Percentiles rank a stretch among this genome's conserved stretches.
These are phyloP conservation scores for Iphiclides podalirius DNA, from an alignment of 2,888 invertebrate species.

Conservation along the genomic window DNA sequence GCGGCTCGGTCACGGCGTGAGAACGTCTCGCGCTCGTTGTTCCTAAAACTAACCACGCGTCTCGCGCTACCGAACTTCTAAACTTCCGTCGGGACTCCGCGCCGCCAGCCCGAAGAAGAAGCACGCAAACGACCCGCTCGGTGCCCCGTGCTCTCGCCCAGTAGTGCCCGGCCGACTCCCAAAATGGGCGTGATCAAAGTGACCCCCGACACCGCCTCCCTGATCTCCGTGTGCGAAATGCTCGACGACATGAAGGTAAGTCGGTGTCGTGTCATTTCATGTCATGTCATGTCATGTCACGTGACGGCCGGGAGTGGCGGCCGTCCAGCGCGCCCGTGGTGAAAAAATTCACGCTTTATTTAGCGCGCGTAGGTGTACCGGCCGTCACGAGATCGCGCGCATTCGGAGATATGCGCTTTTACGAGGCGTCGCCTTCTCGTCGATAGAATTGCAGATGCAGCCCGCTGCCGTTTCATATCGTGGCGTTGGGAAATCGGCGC, in stretches of 20 bases:
- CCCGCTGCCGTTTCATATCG: neutral
- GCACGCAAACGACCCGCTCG: conserved; percentile 59
- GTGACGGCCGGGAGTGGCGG: conserved; percentile 36
- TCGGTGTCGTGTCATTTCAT: conserved; percentile 46
- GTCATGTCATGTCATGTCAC: too few relatives aligned
- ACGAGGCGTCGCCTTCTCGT: conserved; percentile 40
- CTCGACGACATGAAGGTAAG: conserved; percentile 77
- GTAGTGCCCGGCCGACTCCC: conserved; percentile 32
- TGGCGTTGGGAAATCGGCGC: neutral
- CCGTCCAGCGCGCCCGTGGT: conserved; percentile 49
- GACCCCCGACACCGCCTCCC: conserved; percentile 64
- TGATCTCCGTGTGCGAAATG: conserved; percentile 70
- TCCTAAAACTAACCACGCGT: conserved; percentile 62
- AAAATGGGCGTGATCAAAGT: conserved; percentile 73
- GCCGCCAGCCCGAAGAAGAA: conserved; percentile 36
- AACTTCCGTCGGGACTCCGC: too few relatives aligned
- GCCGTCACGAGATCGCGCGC: conserved; percentile 43
- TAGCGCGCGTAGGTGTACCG: conserved; percentile 47
- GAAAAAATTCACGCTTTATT: conserved; percentile 45
- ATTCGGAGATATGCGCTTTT: conserved; percentile 49
- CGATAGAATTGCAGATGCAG: conserved; percentile 25
- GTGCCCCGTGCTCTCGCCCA: conserved; percentile 57
- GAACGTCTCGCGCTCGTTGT: conserved; percentile 65
- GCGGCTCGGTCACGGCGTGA: conserved; percentile 77
- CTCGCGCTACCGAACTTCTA: conserved; percentile 45